Evolutionary conservation across 2,113 vertebrate genomes (phyloP).

Genomic region (Corvus cornix): DNA sequence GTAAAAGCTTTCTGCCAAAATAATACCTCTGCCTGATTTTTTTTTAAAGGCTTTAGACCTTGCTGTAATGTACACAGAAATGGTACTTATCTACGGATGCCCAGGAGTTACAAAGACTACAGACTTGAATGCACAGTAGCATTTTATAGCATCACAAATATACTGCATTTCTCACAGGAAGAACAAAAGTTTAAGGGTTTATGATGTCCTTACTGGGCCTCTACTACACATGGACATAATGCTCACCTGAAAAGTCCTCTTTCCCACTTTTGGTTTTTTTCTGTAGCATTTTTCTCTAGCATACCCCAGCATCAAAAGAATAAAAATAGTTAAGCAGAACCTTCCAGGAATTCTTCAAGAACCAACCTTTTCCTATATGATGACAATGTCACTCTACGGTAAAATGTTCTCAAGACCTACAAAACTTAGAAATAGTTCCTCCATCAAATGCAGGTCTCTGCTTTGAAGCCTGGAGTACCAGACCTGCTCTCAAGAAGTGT

Average conservation of each 20-base stretch:
- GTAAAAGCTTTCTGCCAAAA: not conserved
- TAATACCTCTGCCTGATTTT: not conserved
- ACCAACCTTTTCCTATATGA: not conserved
- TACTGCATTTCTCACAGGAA: not conserved
- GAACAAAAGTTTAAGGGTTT: not conserved
- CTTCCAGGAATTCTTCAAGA: not conserved
- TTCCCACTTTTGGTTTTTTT: fast-evolving
- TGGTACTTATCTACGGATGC: not conserved
- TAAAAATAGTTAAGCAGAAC: not conserved
- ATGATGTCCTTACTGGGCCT: not conserved
- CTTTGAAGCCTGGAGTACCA: not conserved
- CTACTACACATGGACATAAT: not conserved
- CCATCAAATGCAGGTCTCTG: not conserved
- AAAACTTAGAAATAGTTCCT: not conserved
- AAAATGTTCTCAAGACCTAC: not conserved
- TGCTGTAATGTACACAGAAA: not conserved
- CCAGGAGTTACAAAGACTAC: not conserved
- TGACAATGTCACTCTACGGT: not conserved
- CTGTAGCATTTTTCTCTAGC: not conserved
- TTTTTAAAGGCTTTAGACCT: not conserved
- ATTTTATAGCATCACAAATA: not conserved
- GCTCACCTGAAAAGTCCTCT: not conserved
- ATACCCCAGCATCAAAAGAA: not conserved
- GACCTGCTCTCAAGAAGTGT: not conserved
- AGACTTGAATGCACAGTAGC: fast-evolving